Conservation (phyloP, 1,140 invertebrate genomes). For the Drosophila pseudoananassae region DNA sequence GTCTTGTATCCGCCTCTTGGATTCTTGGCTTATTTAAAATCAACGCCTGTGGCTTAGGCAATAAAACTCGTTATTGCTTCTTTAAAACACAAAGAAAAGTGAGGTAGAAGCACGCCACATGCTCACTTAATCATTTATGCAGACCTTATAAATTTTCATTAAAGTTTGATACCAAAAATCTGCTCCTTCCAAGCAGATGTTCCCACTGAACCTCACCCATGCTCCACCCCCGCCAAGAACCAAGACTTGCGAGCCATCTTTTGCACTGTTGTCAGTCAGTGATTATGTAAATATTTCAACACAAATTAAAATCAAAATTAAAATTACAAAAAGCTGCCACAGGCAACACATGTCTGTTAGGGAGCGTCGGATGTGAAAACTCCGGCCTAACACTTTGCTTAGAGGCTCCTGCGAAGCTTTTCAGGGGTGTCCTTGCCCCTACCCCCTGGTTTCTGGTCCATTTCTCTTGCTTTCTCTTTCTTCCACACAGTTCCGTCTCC, state of each 20-base stretch:
- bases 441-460: neutral
- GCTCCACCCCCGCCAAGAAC: conserved; percentile 5
- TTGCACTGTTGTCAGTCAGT: conserved; percentile 72
- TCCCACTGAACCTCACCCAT: conserved; percentile 6
- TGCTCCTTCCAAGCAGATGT: conserved; percentile 60
- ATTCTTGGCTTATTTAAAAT: conserved; percentile 3
- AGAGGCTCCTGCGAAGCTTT: conserved; percentile 39
- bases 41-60: conserved; percentile 22
- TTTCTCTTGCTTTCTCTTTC: conserved; percentile 2
- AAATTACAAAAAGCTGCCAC: conserved; percentile 81
- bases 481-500: conserved; percentile 1
- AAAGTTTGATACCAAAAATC: conserved; percentile 75
- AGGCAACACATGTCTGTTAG: conserved; percentile 74
- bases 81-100: conserved; percentile 42
- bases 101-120: conserved; percentile 32
- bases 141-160: conserved; percentile 81
- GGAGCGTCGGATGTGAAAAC: conserved; percentile 14
- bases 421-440: conserved; percentile 6
- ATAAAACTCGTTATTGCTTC: conserved; percentile 57
- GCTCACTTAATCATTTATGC: conserved; percentile 80
- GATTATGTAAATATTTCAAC: conserved; percentile 83
- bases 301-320: conserved; percentile 83
- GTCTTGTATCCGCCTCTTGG: neutral
- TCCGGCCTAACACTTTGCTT: conserved; percentile 63
- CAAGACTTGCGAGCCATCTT: conserved; percentile 15